Percentiles rank a stretch among this genome's conserved stretches.
Evolutionary conservation across 2,797 vertebrate species (phyloP).

Genomic region (Xiphorhynchus erythropygius): DNA sequence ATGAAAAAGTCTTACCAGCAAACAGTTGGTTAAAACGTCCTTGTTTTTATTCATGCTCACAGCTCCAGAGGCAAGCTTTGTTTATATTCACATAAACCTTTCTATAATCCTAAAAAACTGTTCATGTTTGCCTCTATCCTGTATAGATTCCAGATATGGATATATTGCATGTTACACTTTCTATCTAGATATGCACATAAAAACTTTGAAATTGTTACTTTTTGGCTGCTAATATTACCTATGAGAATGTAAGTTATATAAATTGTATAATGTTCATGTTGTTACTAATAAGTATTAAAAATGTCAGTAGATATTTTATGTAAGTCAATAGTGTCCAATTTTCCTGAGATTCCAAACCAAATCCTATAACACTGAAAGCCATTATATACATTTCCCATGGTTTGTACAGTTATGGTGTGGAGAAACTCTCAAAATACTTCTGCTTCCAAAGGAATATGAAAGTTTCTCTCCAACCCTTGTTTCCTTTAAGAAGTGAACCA

Average conservation of each 20-base stretch:
- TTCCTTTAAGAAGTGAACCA: neutral
- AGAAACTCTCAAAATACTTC: neutral
- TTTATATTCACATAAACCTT: neutral
- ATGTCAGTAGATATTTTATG: neutral
- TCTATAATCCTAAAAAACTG: neutral
- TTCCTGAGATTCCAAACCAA: neutral
- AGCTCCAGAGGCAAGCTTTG: neutral
- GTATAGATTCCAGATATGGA: neutral
- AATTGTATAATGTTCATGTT: neutral
- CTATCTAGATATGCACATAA: neutral
- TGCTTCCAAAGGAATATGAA: neutral
- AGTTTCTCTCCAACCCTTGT: neutral
- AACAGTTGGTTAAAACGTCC: neutral
- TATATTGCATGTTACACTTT: fast-evolving
- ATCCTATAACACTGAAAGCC: neutral
- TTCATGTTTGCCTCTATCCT: neutral
- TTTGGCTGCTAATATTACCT: neutral
- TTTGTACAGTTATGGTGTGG: neutral
- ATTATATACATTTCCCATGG: neutral
- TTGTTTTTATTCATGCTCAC: neutral
- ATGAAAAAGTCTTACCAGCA: neutral
- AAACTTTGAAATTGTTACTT: neutral
- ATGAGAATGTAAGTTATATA: neutral
- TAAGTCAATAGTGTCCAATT: neutral
- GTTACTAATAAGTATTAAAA: neutral